These are phyloP conservation scores for Tholera decimalis DNA, from an alignment of 2,888 invertebrate species.

Conservation along the genomic window DNA sequence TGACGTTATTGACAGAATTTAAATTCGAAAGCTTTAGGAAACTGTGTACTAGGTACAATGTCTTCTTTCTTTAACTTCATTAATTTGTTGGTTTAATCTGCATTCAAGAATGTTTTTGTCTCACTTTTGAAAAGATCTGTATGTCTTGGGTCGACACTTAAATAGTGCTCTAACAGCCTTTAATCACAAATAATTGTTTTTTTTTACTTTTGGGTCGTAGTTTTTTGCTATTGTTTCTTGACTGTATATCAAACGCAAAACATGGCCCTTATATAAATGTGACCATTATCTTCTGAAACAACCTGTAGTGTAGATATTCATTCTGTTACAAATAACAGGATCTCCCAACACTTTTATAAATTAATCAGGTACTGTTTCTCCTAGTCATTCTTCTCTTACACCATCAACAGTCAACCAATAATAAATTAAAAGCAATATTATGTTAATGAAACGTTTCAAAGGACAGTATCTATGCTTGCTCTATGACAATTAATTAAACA, in stretches of 20 bases:
- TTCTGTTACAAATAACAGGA: background rate
- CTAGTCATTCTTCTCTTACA: background rate
- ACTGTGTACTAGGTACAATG: too few species aligned
- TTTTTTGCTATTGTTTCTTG: too few species aligned
- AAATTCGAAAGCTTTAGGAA: too few species aligned
- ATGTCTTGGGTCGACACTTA: background rate
- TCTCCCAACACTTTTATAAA: background rate
- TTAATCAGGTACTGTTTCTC: background rate
- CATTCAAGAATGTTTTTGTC: background rate
- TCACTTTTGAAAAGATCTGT: background rate
- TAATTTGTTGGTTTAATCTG: too few species aligned
- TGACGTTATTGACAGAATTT: too few species aligned
- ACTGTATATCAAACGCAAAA: too few species aligned
- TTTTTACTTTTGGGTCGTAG: too few species aligned
- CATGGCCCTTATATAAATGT: too few species aligned
- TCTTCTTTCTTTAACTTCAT: background rate
- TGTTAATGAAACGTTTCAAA: constrained; percentile 53
- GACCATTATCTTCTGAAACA: too few species aligned
- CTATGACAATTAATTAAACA: constrained; percentile 70
- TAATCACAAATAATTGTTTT: too few species aligned
- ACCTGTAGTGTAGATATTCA: too few species aligned
- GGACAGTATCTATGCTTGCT: constrained; percentile 42
- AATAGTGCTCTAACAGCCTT: too few species aligned
- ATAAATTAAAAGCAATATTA: constrained; percentile 56
- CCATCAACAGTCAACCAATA: background rate